Evolutionary conservation across 2,797 vertebrate genomes (phyloP).

Genomic region (Phrynocephalus forsythii): DNA sequence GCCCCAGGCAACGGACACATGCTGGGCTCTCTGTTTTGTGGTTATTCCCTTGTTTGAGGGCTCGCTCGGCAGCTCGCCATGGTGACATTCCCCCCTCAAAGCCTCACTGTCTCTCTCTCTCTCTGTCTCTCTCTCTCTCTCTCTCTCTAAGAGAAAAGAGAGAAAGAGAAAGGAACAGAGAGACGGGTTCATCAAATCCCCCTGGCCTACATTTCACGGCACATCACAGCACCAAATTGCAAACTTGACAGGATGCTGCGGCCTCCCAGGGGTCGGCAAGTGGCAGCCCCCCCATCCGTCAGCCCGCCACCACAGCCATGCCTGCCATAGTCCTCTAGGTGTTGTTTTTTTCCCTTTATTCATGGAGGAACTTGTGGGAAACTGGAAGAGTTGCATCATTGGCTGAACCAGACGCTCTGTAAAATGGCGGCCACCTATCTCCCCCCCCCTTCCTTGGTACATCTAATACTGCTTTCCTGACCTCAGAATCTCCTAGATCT

Average conservation of each 20-base stretch:
- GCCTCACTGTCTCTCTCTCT: neutral
- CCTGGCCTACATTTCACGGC: conserved; percentile 16
- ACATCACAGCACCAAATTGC: accelerated
- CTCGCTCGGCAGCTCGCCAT: conserved; percentile 66
- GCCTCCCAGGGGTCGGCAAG: conserved; percentile 9
- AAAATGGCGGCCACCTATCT: neutral
- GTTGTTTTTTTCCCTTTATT: conserved; percentile 47
- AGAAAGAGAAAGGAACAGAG: conserved; percentile 23
- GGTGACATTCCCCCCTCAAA: conserved; percentile 61
- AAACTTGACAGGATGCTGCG: conserved; percentile 26
- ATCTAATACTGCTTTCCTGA: neutral
- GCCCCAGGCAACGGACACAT: conserved; percentile 75
- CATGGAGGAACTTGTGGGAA: conserved; percentile 48
- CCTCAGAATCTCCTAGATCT: neutral
- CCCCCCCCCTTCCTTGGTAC: neutral
- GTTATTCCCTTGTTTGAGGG: conserved; percentile 72
- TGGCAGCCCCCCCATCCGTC: conserved; percentile 12
- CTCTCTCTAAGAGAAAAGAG: no score
- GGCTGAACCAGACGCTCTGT: neutral
- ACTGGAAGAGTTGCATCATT: neutral
- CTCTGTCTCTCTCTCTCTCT: no score
- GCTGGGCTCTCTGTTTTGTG: conserved; percentile 75
- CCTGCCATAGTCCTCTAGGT: conserved; percentile 22
- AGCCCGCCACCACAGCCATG: neutral
- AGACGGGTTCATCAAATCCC: conserved; percentile 44